Conservation (phyloP, 2,888 invertebrate genomes). For the Philaethria dido region DNA sequence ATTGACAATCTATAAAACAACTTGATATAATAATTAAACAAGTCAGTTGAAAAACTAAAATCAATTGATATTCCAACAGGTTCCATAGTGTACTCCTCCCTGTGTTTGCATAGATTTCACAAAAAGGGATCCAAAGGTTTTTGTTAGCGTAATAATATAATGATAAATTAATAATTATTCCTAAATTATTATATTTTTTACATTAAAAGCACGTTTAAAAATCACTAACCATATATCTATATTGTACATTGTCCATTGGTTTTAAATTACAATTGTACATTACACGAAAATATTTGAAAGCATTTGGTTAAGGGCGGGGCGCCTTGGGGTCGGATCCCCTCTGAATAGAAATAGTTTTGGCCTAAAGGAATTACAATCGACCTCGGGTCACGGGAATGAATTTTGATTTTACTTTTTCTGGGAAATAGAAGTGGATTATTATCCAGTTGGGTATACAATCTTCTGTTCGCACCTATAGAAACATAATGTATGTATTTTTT, state of each 20-base stretch:
- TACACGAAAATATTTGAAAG: conserved; percentile 31
- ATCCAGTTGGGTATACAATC: conserved; percentile 22
- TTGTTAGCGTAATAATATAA: too few relatives aligned
- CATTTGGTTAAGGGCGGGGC: conserved; percentile 32
- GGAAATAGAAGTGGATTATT: conserved; percentile 33
- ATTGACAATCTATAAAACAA: too few relatives aligned
- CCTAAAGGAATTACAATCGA: conserved; percentile 64
- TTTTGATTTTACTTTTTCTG: conserved; percentile 50
- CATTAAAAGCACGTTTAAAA: too few relatives aligned
- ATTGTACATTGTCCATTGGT: background rate
- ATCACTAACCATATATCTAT: too few relatives aligned
- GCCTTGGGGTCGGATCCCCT: conserved; percentile 65
- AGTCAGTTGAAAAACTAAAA: too few relatives aligned
- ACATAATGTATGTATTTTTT: conserved; percentile 3
- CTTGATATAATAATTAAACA: too few relatives aligned
- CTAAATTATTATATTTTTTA: too few relatives aligned
- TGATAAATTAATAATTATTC: background rate
- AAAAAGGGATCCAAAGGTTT: too few relatives aligned
- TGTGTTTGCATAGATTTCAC: too few relatives aligned
- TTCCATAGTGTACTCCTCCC: too few relatives aligned
- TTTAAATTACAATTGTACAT: conserved; percentile 11
- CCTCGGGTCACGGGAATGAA: conserved; percentile 73
- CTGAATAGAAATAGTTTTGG: conserved; percentile 78
- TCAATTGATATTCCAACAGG: too few relatives aligned
- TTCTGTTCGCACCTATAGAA: conserved; percentile 16